These are phyloP conservation scores for Hirtodrosophila alboralis DNA, from an alignment of 2,888 invertebrate species.

Conservation along the genomic window DNA sequence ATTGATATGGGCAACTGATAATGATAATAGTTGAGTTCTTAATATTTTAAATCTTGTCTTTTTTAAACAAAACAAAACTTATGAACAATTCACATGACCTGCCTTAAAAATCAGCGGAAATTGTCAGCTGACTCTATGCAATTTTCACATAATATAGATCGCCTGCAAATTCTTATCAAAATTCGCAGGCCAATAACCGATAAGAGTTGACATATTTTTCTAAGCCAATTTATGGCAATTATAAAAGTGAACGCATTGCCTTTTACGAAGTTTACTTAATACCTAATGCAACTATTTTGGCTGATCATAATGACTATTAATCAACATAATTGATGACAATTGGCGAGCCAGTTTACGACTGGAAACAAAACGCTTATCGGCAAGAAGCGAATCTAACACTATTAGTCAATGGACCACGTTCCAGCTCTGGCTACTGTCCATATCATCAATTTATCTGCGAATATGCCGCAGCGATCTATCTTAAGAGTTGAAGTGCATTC, in stretches of 20 bases:
- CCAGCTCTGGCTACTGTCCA: slow-evolving; percentile 43
- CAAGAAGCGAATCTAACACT: slow-evolving; percentile 68
- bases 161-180: slow-evolving; percentile 53
- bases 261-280: slow-evolving; percentile 23
- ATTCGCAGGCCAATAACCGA: slow-evolving; percentile 61
- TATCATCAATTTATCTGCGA: slow-evolving; percentile 75
- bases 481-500: slow-evolving; percentile 63
- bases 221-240: slow-evolving; percentile 26
- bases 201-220: slow-evolving; percentile 47
- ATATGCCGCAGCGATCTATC: slow-evolving; percentile 46
- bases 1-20: background rate
- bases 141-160: slow-evolving; percentile 14
- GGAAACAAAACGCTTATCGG: slow-evolving; percentile 75
- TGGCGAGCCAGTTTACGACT: slow-evolving; percentile 60
- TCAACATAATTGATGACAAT: slow-evolving; percentile 79
- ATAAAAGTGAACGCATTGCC: slow-evolving; percentile 27
- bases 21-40: background rate
- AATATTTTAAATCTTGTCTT: background rate
- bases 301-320: slow-evolving; percentile 52
- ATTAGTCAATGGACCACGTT: slow-evolving; percentile 72
- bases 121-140: slow-evolving; percentile 53
- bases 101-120: slow-evolving; percentile 36
- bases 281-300: slow-evolving; percentile 19
- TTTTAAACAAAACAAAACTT: background rate
- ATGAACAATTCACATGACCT: slow-evolving; percentile 32